Percentiles rank a stretch among this genome's conserved stretches.
Evolutionary conservation across 2,113 vertebrate genomes (phyloP).

Genomic region (Festucalex cinctus): DNA sequence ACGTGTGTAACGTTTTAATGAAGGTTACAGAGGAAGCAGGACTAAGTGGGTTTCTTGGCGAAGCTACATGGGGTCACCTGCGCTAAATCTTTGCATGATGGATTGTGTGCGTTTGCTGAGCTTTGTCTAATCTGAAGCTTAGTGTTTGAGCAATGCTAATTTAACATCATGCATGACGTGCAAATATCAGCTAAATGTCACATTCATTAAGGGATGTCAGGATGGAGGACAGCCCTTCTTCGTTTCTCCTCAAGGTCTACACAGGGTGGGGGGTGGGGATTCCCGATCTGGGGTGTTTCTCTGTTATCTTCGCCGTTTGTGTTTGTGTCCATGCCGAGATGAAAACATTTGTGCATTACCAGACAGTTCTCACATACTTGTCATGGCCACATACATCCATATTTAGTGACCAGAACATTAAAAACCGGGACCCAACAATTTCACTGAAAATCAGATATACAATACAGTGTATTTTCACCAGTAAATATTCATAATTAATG

Average conservation of each 20-base stretch:
- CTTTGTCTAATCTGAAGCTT: slow-evolving; percentile 71
- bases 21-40: slow-evolving; percentile 30
- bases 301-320: slow-evolving; percentile 17
- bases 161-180: slow-evolving; percentile 57
- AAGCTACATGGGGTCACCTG: slow-evolving; percentile 57
- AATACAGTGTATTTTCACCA: no score
- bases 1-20: slow-evolving; percentile 65
- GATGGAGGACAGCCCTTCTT: slow-evolving; percentile 36
- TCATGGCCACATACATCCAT: no score
- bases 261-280: slow-evolving; percentile 2
- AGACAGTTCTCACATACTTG: no score
- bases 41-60: slow-evolving; percentile 56
- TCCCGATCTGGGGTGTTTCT: slow-evolving; percentile 32
- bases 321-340: slow-evolving; percentile 4
- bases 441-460: no score
- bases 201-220: slow-evolving; percentile 68
- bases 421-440: no score
- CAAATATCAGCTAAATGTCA: slow-evolving; percentile 81
- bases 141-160: slow-evolving; percentile 58
- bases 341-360: slow-evolving; percentile 9
- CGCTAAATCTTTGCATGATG: slow-evolving; percentile 56
- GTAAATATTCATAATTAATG: no score
- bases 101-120: slow-evolving; percentile 66
- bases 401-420: no score
- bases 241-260: slow-evolving; percentile 30